These are phyloP conservation scores for Sorex fumeus DNA, from an alignment of 2,113 vertebrate species.

Conservation along the genomic window DNA sequence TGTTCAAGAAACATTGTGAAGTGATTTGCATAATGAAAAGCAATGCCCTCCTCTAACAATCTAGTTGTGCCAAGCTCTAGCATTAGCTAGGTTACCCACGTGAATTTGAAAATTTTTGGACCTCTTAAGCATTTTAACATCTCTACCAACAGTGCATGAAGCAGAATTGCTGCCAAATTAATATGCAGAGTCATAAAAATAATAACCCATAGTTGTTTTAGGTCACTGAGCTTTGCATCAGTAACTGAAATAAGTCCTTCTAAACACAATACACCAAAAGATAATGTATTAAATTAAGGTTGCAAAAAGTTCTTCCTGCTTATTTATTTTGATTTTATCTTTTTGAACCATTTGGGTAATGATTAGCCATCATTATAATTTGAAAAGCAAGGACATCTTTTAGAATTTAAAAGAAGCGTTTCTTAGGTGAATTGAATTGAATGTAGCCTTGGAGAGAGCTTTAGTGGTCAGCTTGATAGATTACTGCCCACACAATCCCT, in stretches of 20 bases:
- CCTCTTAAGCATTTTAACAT: constrained; percentile 35
- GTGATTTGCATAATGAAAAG: neutral
- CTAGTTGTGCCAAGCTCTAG: neutral
- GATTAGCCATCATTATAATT: constrained; percentile 28
- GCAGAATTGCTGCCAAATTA: neutral
- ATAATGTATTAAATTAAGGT: neutral
- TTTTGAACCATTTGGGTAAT: neutral
- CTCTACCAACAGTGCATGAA: constrained; percentile 33
- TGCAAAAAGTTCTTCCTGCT: constrained; percentile 10
- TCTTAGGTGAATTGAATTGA: neutral
- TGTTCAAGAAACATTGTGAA: neutral
- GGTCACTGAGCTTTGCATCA: neutral
- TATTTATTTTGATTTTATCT: constrained; percentile 29
- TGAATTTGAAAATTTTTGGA: neutral
- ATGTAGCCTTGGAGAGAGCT: neutral
- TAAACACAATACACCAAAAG: constrained; percentile 1
- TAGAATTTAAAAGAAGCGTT: constrained; percentile 38
- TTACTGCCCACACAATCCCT: neutral
- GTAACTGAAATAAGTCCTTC: constrained; percentile 12
- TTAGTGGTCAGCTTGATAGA: neutral
- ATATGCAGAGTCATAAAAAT: constrained; percentile 30
- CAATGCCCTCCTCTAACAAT: neutral
- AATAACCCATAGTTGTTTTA: constrained; percentile 35
- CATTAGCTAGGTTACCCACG: neutral
- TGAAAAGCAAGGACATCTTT: constrained; percentile 37